These are phyloP conservation scores for Rattus rattus DNA, from an alignment of 2,113 vertebrate species.

Conservation along the genomic window DNA sequence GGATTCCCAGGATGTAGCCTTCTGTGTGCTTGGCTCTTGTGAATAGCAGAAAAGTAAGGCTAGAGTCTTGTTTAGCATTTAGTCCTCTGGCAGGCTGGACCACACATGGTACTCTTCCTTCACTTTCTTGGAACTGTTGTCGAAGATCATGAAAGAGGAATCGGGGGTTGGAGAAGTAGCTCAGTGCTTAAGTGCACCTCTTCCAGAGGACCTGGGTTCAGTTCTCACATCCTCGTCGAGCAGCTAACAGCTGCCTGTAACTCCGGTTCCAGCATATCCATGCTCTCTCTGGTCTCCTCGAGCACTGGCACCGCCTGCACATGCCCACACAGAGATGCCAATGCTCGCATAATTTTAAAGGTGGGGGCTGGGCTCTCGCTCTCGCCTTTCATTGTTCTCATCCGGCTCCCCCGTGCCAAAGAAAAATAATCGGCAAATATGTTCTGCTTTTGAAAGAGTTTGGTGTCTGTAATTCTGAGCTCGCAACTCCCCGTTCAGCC, in stretches of 20 bases:
- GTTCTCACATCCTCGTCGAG: neutral
- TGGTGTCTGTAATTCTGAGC: neutral
- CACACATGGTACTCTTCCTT: accelerated
- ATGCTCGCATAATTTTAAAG: neutral
- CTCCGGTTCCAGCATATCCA: neutral
- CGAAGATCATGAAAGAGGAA: neutral
- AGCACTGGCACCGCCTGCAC: neutral
- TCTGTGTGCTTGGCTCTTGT: neutral
- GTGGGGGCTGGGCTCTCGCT: neutral
- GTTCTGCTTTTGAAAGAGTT: slow-evolving; percentile 6
- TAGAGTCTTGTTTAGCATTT: neutral
- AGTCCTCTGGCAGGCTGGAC: neutral
- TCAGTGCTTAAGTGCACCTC: neutral
- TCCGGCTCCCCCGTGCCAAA: neutral
- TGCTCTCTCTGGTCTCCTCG: neutral
- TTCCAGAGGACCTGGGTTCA: neutral
- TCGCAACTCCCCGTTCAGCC: neutral
- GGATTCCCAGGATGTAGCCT: neutral
- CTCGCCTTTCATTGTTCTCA: neutral
- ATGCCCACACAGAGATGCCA: neutral
- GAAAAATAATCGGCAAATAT: neutral
- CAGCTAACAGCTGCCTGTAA: neutral
- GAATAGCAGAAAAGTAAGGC: neutral
- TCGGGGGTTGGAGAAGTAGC: neutral
- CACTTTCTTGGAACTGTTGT: neutral